phyloP scores from a whole-genome alignment of 2,888 invertebrate species.

The Synanthedon formicaeformis region DNA sequence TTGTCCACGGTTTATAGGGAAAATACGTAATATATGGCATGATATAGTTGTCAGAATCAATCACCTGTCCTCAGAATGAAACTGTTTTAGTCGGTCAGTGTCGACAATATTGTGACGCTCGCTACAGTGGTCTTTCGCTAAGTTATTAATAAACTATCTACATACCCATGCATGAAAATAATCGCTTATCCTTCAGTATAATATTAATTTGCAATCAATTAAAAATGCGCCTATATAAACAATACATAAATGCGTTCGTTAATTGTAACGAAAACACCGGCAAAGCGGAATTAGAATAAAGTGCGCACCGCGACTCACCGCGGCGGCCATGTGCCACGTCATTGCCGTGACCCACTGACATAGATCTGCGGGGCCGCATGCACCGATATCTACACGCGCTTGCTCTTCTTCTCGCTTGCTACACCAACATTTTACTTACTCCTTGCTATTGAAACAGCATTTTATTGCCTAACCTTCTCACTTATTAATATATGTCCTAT shows the following conservation, averaged over 20 bases:
- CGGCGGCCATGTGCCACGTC: slow-evolving; percentile 70
- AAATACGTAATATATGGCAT: neutral
- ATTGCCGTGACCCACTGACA: slow-evolving; percentile 79
- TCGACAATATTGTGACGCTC: slow-evolving; percentile 24
- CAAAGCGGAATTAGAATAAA: slow-evolving; percentile 70
- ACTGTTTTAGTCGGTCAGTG: slow-evolving; percentile 45
- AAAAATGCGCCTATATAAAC: too few species aligned
- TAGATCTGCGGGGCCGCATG: slow-evolving; percentile 73
- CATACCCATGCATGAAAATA: too few species aligned
- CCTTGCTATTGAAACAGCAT: neutral
- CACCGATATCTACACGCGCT: slow-evolving; percentile 63
- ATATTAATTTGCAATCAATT: too few species aligned
- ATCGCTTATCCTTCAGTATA: too few species aligned
- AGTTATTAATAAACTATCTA: too few species aligned
- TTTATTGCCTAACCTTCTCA: too few species aligned
- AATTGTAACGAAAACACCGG: slow-evolving; percentile 44
- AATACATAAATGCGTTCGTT: neutral
- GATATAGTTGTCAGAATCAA: neutral
- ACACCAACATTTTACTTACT: neutral
- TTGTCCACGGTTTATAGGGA: too few species aligned
- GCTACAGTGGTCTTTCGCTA: neutral
- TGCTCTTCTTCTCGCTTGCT: slow-evolving; percentile 33
- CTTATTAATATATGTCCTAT: too few species aligned
- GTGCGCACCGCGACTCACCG: slow-evolving; percentile 31
- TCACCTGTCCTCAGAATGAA: neutral